phyloP scores from a whole-genome alignment of 2,888 invertebrate genomes.

The Parelbella ahira region DNA sequence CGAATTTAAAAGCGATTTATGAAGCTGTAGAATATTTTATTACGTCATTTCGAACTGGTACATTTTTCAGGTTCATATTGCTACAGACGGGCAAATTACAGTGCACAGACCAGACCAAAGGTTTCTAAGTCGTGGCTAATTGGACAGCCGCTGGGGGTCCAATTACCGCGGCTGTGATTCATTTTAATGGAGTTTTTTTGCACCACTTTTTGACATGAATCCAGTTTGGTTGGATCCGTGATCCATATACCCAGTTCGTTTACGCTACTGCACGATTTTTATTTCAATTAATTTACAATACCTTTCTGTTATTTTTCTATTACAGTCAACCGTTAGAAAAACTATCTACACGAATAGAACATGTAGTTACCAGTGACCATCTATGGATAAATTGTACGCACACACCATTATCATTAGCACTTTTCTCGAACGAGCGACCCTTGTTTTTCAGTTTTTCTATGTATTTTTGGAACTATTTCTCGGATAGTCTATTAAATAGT shows the following conservation, averaged over 20 bases:
- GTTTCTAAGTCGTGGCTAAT: slow-evolving; percentile 78
- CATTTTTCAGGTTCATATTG: slow-evolving; percentile 24
- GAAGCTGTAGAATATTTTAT: slow-evolving; percentile 6
- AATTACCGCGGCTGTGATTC: slow-evolving; percentile 77
- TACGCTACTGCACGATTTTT: slow-evolving; percentile 4
- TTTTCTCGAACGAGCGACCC: too few relatives aligned
- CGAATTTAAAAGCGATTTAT: not conserved
- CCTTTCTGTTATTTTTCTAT: too few relatives aligned
- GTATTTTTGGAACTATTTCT: too few relatives aligned
- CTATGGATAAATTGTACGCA: too few relatives aligned
- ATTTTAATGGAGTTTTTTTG: slow-evolving; percentile 73
- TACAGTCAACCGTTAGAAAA: too few relatives aligned
- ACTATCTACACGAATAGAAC: too few relatives aligned
- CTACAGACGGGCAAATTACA: slow-evolving; percentile 49
- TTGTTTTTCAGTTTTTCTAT: too few relatives aligned
- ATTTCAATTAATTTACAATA: too few relatives aligned
- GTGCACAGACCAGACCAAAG: slow-evolving; percentile 58
- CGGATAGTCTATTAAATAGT: too few relatives aligned
- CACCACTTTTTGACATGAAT: slow-evolving; percentile 40
- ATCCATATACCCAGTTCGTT: slow-evolving; percentile 18
- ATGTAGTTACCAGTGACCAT: too few relatives aligned
- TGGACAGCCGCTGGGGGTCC: slow-evolving; percentile 69
- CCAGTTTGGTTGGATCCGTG: slow-evolving; percentile 22
- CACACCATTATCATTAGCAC: too few relatives aligned
- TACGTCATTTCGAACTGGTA: slow-evolving; percentile 21